phyloP scores from a whole-genome alignment of 2,113 vertebrate genomes.

The Oreotragus oreotragus region DNA sequence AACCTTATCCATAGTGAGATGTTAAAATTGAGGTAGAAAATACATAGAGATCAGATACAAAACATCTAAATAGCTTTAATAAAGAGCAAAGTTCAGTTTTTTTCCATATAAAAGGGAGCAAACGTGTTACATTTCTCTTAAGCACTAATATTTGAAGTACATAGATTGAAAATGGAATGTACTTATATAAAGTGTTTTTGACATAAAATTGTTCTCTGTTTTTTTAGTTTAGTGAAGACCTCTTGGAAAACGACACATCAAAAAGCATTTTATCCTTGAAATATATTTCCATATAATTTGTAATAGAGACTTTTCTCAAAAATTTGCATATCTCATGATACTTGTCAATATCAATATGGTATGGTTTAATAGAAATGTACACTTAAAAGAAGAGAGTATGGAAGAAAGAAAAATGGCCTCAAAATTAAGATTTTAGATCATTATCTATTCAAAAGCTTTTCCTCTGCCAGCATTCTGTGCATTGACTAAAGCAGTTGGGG shows the following conservation, averaged over 20 bases:
- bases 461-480: background rate
- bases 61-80: slow-evolving; percentile 27
- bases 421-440: background rate
- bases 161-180: slow-evolving; percentile 66
- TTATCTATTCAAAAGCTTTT: background rate
- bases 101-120: slow-evolving; percentile 10
- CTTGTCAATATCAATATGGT: background rate
- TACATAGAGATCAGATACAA: background rate
- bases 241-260: background rate
- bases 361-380: background rate
- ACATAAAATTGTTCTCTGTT: slow-evolving; percentile 57
- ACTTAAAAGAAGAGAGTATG: background rate
- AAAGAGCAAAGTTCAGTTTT: slow-evolving; percentile 29
- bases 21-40: slow-evolving; percentile 35
- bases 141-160: slow-evolving; percentile 47
- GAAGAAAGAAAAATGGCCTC: background rate
- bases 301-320: slow-evolving; percentile 3
- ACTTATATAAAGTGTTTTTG: slow-evolving; percentile 46
- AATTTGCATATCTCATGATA: background rate
- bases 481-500: background rate
- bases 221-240: slow-evolving; percentile 65
- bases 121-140: background rate
- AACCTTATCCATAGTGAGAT: slow-evolving; percentile 25
- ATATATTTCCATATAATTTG: slow-evolving; percentile 56
- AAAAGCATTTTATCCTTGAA: slow-evolving; percentile 40